Evolutionary conservation across 2,888 invertebrate genomes (phyloP), one percentile per base, ranked within the genome.

Genomic region (Agrilus cyanescens): DNA sequence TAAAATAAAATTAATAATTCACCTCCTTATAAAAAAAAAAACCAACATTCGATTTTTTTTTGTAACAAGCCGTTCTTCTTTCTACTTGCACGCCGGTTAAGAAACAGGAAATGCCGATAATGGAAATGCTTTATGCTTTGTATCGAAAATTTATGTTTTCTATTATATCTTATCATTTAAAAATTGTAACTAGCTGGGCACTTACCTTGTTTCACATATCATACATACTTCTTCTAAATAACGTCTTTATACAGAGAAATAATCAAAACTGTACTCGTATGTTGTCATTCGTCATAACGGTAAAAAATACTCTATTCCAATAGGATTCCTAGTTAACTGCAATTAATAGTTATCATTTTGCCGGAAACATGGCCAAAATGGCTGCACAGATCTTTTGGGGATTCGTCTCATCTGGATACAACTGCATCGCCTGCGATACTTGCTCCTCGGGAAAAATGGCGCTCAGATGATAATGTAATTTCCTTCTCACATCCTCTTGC

Each of bases 401-500:
- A 66, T 91, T 85, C 16, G 82, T 87, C 63, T 91, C 91, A 38
- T 88, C 85, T 0, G 94, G 94, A 67, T 87, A 82, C 50, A 84
- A 70, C 48, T 82, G 78, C 86, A 96, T 88, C 1, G 86, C 93
- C 40, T 82, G 79, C 40, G 79, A 76, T n/a, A 95, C 94, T 59
- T 89, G 85, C 50, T 85, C 82, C 58, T 88, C 86, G 0, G 91
- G 90, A 67, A 96, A 96, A 44, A 95, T 81, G 41, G 85, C 85
- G n/a, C 87, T 80, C 49, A 96, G 70, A 65, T 93, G 90, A 66
- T 83, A 91, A 63, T 86, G 89, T 59, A 93, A 70, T 52, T 81
- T 77, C 20, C 82, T 73, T 0, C 90, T 74, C 14, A 82, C 80
- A 55, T 89, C 88, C 43, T 75, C 72, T 5, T 59, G 63, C 37